Percentiles rank a stretch among this genome's conserved stretches.
These are phyloP conservation scores for Phyllostomus discolor DNA, from an alignment of 2,113 vertebrate species.

Conservation along the genomic window DNA sequence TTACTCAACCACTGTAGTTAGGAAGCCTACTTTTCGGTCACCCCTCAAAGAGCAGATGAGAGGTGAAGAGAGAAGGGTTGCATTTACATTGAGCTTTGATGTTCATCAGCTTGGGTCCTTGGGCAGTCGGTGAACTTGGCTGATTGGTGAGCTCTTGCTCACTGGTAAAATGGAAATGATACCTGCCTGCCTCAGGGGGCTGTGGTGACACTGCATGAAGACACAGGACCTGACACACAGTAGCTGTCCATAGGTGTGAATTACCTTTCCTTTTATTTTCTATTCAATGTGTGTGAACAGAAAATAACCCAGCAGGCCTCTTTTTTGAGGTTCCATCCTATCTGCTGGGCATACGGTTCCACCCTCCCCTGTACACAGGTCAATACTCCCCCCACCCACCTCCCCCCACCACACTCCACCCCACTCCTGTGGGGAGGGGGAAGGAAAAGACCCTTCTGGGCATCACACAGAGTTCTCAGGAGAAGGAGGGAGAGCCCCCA, in stretches of 20 bases:
- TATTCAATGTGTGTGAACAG: not conserved
- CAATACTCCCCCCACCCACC: not conserved
- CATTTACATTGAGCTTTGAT: not conserved
- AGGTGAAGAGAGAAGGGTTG: not conserved
- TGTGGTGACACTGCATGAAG: not conserved
- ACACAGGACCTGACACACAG: not conserved
- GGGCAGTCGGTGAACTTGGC: not conserved
- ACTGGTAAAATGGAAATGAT: not conserved
- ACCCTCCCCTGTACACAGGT: not conserved
- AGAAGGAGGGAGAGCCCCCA: not conserved
- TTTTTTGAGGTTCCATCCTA: not conserved
- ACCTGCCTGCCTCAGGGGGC: rapidly evolving
- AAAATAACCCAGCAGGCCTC: not conserved
- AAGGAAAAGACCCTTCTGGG: not conserved
- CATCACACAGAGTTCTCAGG: not conserved
- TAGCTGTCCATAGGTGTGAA: not conserved
- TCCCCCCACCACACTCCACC: not conserved
- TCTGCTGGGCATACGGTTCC: not conserved
- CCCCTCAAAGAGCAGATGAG: not conserved
- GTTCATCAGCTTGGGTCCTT: not conserved
- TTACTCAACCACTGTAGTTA: not conserved
- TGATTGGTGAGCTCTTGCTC: not conserved
- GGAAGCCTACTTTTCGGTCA: not conserved
- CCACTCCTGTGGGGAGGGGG: rapidly evolving
- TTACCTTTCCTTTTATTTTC: not conserved